Evolutionary conservation across 2,797 vertebrate genomes (phyloP).

Genomic region (Phoeniculus purpureus): DNA sequence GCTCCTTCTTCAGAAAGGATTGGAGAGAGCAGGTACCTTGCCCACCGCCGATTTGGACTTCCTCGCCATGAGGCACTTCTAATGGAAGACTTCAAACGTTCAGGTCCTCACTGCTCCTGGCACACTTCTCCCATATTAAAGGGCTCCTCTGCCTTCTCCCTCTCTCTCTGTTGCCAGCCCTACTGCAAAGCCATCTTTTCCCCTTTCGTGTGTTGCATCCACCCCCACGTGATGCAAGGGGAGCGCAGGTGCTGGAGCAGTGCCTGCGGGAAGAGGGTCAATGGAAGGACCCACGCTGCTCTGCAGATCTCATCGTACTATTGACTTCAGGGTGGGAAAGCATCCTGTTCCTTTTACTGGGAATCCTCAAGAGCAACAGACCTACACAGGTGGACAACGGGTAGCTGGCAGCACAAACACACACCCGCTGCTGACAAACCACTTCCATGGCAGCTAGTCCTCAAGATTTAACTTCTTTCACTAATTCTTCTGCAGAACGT

Average conservation of each 20-base stretch:
- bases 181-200: neutral
- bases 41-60: neutral
- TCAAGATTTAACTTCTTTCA: neutral
- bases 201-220: fast-evolving
- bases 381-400: neutral
- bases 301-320: neutral
- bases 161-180: fast-evolving
- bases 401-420: neutral
- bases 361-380: neutral
- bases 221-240: neutral
- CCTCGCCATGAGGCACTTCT: neutral
- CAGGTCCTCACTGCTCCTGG: neutral
- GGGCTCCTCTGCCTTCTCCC: fast-evolving
- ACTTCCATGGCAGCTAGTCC: neutral
- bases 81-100: fast-evolving
- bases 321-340: neutral
- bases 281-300: neutral
- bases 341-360: neutral
- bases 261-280: neutral
- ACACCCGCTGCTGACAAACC: neutral
- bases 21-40: neutral
- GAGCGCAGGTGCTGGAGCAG: neutral
- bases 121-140: neutral
- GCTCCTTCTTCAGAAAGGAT: neutral
- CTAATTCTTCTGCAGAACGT: neutral